Evolutionary conservation across 2,113 vertebrate species (phyloP), one percentile per base, ranked within the genome.

Genomic region (Manacus vitellinus): DNA sequence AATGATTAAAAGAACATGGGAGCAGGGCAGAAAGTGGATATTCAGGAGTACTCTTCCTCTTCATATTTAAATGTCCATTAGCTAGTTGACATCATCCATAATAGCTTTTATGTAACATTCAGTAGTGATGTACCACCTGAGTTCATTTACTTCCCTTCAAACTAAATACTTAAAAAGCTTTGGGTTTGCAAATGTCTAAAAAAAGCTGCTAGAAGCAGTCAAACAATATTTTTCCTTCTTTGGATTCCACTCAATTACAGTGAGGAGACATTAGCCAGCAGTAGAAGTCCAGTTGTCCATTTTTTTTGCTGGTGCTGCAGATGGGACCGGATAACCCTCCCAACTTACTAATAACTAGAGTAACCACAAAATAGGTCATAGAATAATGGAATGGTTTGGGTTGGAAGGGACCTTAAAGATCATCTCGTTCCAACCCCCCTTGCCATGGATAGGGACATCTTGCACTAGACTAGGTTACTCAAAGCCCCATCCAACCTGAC

Each of bases 351-450:
- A 22, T 65, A 41, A 44, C 24, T 35, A 17, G 43, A 18, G 15
- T 84, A 41, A 44, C 37, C 31, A 61, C 51, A 56, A 28, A 61
- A 39, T 70, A 75, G 8, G 44, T 44, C 4, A 5, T 23, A 33
- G 33, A 14, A 59, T 44, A n/a, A 17, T 21, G 12, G 8, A 61
- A 4, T 24, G 39, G 24, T 59, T 52, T 89, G 54, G 4, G 24
- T 39, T 61, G 52, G 15, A 59, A 59, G 7, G 15, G 12, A 51
- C 35, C 33, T 46, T 74, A 21, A 59, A 59, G 46, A 74, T 22
- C 35, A 43, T 56, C 25, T 56, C 0, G 0, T 74, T 74, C 12
- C 28, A 67, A 8, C 6, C 4, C 10, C 12, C 25, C 1, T 13
- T 51, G 15, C 37, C 3, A 2, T 37, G 17, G 25, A 8, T 14